Percentiles rank a stretch among this genome's conserved stretches.
Evolutionary conservation across 2,888 invertebrate species (phyloP).

Genomic region (Diplazon laetatorius): DNA sequence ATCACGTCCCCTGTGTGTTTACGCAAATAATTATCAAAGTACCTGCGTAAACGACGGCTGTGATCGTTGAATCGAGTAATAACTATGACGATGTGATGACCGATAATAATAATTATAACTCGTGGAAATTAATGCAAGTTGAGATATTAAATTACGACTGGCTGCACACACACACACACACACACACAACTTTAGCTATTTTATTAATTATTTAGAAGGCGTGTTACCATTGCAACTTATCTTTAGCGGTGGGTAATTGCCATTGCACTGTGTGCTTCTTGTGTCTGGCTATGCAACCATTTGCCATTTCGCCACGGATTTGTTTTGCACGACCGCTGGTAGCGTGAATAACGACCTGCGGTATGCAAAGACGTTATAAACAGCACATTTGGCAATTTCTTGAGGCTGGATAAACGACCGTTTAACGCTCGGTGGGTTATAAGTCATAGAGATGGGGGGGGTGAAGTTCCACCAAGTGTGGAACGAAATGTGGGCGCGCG

Average conservation of each 20-base stretch:
- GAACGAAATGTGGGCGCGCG: constrained; percentile 25
- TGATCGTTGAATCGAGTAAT: too few relatives aligned
- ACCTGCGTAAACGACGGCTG: too few relatives aligned
- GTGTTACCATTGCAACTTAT: background rate
- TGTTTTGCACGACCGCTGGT: too few relatives aligned
- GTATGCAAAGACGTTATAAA: background rate
- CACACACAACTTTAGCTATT: too few relatives aligned
- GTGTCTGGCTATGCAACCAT: background rate
- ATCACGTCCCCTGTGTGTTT: too few relatives aligned
- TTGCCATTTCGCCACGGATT: too few relatives aligned
- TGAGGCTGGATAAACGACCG: constrained; percentile 4
- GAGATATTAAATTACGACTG: too few relatives aligned
- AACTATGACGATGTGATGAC: too few relatives aligned
- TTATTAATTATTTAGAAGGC: constrained; percentile 19
- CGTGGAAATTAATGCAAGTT: too few relatives aligned
- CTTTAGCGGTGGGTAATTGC: constrained; percentile 18
- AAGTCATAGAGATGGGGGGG: constrained; percentile 5
- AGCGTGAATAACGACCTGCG: background rate
- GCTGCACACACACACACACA: too few relatives aligned
- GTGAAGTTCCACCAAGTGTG: background rate
- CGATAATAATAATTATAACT: too few relatives aligned
- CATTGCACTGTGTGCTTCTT: background rate
- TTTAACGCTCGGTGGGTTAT: constrained; percentile 5
- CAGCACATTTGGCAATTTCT: constrained; percentile 16
- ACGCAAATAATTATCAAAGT: too few relatives aligned